A percentile compares a stretch with the other conserved stretches of the same genome.
phyloP scores from a whole-genome alignment of 2,888 invertebrate genomes.

The Caenorhabditis uteleia region DNA sequence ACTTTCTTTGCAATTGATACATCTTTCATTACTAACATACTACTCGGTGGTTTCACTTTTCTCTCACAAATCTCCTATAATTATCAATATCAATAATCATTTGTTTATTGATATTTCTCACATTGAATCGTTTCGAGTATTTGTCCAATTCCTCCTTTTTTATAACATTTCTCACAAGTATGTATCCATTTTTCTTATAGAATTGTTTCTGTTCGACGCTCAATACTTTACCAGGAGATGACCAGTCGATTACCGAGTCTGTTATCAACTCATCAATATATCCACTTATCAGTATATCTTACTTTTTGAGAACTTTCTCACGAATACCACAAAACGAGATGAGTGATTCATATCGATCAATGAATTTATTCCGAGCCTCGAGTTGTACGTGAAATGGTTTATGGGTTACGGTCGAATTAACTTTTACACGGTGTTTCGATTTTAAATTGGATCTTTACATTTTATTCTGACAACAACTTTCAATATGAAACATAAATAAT shows the following conservation, averaged over 20 bases:
- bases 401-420: too few species aligned
- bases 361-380: too few species aligned
- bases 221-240: constrained; percentile 19
- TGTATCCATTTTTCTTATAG: constrained; percentile 83
- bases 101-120: background rate
- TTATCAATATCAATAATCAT: constrained; percentile 57
- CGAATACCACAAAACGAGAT: too few species aligned
- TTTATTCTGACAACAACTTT: too few species aligned
- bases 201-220: constrained; percentile 71
- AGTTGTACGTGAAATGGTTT: too few species aligned
- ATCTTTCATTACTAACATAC: constrained; percentile 78
- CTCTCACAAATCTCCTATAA: constrained; percentile 80
- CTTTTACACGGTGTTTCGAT: too few species aligned
- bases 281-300: too few species aligned
- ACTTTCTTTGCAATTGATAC: constrained; percentile 75
- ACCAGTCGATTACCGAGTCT: constrained; percentile 20
- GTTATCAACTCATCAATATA: too few species aligned
- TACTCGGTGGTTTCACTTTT: constrained; percentile 58
- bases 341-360: too few species aligned
- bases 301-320: too few species aligned
- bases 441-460: too few species aligned
- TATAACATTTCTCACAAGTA: constrained; percentile 80
- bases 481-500: background rate
- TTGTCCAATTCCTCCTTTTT: constrained; percentile 76
- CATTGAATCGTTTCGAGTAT: constrained; percentile 73